These are phyloP conservation scores for Morbakka virulenta DNA, from an alignment of 30 jellyfish, hydroid and myxozoan genomes.

Conservation along the genomic window DNA sequence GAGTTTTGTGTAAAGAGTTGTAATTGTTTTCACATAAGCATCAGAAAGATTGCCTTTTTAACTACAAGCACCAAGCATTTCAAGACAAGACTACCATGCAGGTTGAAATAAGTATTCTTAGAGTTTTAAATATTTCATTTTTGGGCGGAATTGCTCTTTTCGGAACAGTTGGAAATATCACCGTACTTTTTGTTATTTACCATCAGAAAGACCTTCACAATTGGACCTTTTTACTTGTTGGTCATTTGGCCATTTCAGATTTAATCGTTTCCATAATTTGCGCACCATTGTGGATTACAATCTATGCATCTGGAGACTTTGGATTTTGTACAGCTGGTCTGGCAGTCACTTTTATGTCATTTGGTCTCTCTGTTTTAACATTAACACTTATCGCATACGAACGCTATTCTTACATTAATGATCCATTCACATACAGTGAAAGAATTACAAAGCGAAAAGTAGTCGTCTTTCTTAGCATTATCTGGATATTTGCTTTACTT, in stretches of 20 bases:
- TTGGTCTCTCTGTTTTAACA: slow-evolving; percentile 11
- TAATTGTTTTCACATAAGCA: too few relatives aligned
- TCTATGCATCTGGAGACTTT: slow-evolving; percentile 10
- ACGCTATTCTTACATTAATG: slow-evolving; percentile 18
- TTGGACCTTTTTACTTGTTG: slow-evolving; percentile 28
- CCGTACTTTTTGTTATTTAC: slow-evolving; percentile 8
- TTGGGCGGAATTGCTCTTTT: not conserved
- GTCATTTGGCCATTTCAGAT: slow-evolving; percentile 29
- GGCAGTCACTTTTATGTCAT: not conserved
- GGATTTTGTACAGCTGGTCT: slow-evolving; percentile 27
- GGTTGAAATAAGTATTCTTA: not conserved
- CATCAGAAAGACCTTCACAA: not conserved
- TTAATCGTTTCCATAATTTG: slow-evolving; percentile 8
- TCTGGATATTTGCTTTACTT: slow-evolving; percentile 13
- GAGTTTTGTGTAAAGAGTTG: too few relatives aligned
- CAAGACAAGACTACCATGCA: too few relatives aligned
- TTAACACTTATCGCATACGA: slow-evolving; percentile 33
- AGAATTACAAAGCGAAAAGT: slow-evolving; percentile 24
- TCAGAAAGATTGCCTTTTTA: too few relatives aligned
- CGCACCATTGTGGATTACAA: slow-evolving; percentile 46
- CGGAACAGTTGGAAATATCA: slow-evolving; percentile 20
- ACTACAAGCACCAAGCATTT: too few relatives aligned
- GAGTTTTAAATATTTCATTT: not conserved
- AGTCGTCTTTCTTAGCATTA: not conserved
- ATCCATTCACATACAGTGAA: slow-evolving; percentile 10